Evolutionary conservation across 1,140 invertebrate species (phyloP), one percentile per base, ranked within the genome.

Genomic region (Pogonus chalceus): DNA sequence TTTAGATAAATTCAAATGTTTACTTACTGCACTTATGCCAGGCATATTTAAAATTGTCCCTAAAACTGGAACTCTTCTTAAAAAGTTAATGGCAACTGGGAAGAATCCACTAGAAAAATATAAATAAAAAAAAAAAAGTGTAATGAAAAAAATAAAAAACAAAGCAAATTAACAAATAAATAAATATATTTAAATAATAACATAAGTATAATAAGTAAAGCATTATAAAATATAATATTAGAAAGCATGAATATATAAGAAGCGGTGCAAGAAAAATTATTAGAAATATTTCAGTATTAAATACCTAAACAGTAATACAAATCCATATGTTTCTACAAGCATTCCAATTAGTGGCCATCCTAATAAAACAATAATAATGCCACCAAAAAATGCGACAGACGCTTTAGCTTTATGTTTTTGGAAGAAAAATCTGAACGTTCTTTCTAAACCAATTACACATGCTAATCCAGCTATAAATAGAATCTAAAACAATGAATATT

Each of bases 391-490:
- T 12, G 90, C 84, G 7, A 81, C 71, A 7, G 92, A 91, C 0
- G 88, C 96, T 79, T 89, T 95, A 2, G 93, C 70, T 82, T 99
- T 99, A 68, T 99, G 94, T 53, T 83, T 75, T 79, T 99, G 96
- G 71, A 99, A 99, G 75, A 99, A 99, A 69, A 99, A 99, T 65
- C 88, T 83, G 62, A 98, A 86, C 22, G 96, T 98, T 68, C 95
- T 77, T 73, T 95, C 88, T 31, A 98, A 76, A 1, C 96, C 96
- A 65, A 99, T 98, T 1, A 99, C 92, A 76, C 95, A 95, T 37
- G 87, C 90, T 39, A 99, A 77, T 21, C 97, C 97, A 62, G 82
- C 78, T 61, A 99, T 86, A 72, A 99, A 99, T 24, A 99, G 75
- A 56, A 98, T 90, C 89, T 92, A 69, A 59, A 74, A 23, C 22